Base-by-base conservation (phyloP, 2,888 invertebrate species). In the Syrphus vitripennis region DNA sequence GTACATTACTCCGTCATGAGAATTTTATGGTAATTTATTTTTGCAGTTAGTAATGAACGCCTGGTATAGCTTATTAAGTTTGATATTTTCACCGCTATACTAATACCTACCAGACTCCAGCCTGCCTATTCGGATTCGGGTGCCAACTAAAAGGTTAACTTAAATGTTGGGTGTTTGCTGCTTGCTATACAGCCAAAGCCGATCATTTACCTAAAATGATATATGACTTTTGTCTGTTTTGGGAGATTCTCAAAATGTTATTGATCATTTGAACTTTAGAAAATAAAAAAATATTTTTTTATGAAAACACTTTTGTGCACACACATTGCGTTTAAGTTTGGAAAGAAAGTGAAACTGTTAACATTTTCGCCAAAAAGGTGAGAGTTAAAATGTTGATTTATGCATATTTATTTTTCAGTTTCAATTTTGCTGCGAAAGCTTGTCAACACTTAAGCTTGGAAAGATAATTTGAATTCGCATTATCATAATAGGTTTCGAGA, bases 191-290 rank as follows among this genome's bases (percentile, higher is more conserved):
- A 12, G 45, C 14, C 40, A 24, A 26, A 37, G 24, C 6, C 34
- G 19, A 71, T 71, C 19, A 37, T 48, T 79, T 37, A 34, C 67
- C n/a, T 45, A 14, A 29, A 48, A 63, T 45, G 37, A 31, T 42
- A 40, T 74, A 77, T 77, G 59, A 31, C 42, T 45, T 45, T 69
- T 55, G 67, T 42, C 40, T 83, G 10, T 10, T 26, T 40, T 34
- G 31, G 16, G 55, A n/a, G n/a, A 59, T 79, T 79, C 65, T 79
- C 4, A 19, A 12, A n/a, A 63, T 19, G 19, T 74, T 74, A 75
- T 65, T 78, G 74, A 79, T 65, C 69, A 42, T 57, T 59, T 83
- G 79, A 79, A 83, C 79, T 83, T 83, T 79, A 50, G 48, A 16
- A 57, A 40, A 29, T 19, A 34, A 50, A 19, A n/a, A n/a, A n/a